Base-by-base conservation (phyloP, 2,113 vertebrate genomes). In the Plecturocebus donacophilus region DNA sequence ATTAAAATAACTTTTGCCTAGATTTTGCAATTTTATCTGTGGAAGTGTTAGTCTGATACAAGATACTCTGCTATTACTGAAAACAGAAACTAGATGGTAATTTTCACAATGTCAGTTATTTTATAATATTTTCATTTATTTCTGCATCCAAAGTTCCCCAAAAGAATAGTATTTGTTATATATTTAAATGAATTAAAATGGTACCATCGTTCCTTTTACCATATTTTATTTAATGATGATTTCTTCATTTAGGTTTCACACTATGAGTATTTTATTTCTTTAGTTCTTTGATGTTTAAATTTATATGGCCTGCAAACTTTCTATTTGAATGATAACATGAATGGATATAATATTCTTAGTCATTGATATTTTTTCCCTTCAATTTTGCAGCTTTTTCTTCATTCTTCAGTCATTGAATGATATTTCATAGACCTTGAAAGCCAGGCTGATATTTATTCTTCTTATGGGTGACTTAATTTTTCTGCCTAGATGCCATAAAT, bases 111-210 rank as follows among this genome's bases (percentile, higher is more conserved):
- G 23, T 85, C 49, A 71, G 27, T 64, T 64, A 40, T 40, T 27
- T 87, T 76, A 49, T 64, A 84, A 61, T 75, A 61, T 83, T 86
- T 86, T 86, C 58, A 71, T 54, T 87, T 91, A 13, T 70, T 87
- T 80, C 64, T 52, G 27, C 49, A 87, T 83, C 27, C 27, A 91
- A 73, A 64, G 73, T 87, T 81, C 42, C 42, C 35, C 32, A 54
- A 64, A 84, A 32, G 38, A 56, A 85, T 45, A 58, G 40, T 58
- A 32, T 56, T 95, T 91, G 47, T 30, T 85, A 35, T 85, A 40
- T 58, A 47, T 95, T 95, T 68, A 77, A 70, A 84, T 79, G n/a
- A 35, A 70, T 79, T 77, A 95, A 85, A 94, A 75, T 30, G 21
- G 84, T 25, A 84, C 40, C 68, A 66, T 84, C 11, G n/a, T 23